Base-by-base conservation (phyloP, 2,888 invertebrate genomes). In the Parapristionchus giblindavisi region DNA sequence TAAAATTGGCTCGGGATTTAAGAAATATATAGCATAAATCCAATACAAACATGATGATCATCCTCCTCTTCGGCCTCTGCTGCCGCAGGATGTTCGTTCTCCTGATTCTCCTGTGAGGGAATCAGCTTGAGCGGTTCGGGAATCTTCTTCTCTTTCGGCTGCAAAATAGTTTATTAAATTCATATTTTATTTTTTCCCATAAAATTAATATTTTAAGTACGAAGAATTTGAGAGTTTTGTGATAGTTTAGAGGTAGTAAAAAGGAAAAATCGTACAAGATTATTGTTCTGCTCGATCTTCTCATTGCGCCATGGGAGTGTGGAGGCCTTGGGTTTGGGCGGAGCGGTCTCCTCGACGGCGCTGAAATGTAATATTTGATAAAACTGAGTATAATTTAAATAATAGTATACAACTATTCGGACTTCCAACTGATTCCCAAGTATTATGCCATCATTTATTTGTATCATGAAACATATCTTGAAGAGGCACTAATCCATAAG, bases 51-150 rank as follows among this genome's bases (percentile, higher is more conserved):
- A 51, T 76, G 70, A 48, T 71, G 29, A 21, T 70, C 72, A 60
- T 61, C 68, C 52, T 75, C 94, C 89, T 96, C 96, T 0, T 95
- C 93, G 89, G 48, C 48, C 48, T 48, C 48, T 52, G 17, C 21
- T n/a, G 54, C 17, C 6, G 54, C 54, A 21, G 70, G 68, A 2
- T 66, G 73, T 17, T 70, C 63, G n/a, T 56, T 79, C 75, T 79
- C 81, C 51, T 79, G 77, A 32, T 80, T 79, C 43, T 77, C 76
- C 32, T 78, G 77, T 29, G 83, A 80, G 2, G 77, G 71, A 34
- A 75, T 77, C 54, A 83, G 60, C 73, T 80, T 80, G 38, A 83
- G 76, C 38, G 83, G 83, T 40, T 80, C 82, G 0, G 83, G 83
- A 5, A 82, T 65, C 36, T 58, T 78, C 72, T 79, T 81, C 43